Conservation (phyloP, 2,888 invertebrate species). For the Pandemis corylana region DNA sequence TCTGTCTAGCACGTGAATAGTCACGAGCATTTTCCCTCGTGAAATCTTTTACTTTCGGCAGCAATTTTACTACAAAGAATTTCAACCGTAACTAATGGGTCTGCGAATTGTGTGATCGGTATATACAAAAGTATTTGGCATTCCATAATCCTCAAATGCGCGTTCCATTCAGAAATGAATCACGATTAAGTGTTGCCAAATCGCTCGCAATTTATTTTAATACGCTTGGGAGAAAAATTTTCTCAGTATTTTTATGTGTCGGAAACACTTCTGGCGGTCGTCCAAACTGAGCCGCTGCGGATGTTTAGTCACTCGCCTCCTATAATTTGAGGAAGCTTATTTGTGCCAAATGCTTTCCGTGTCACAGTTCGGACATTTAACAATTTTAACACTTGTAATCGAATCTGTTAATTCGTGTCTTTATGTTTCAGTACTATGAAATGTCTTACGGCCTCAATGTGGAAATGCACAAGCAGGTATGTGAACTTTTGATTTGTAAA, state of each 20-base stretch:
- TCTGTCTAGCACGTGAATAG: conserved; percentile 2
- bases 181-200: conserved; percentile 85
- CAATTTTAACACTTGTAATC: conserved; percentile 63
- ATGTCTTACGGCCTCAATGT: conserved; percentile 99
- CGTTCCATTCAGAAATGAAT: conserved; percentile 79
- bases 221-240: conserved; percentile 81
- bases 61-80: conserved; percentile 13
- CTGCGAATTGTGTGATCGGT: conserved; percentile 24
- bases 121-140: conserved; percentile 64
- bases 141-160: conserved; percentile 75
- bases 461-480: conserved; percentile 99
- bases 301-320: conserved; percentile 81
- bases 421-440: conserved; percentile 97
- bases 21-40: conserved; percentile 1
- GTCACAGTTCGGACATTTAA: conserved; percentile 62
- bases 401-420: conserved; percentile 65
- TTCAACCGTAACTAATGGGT: conserved; percentile 21
- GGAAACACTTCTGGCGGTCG: conserved; percentile 80
- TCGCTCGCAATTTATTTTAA: conserved; percentile 84
- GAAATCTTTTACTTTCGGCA: conserved; percentile 4
- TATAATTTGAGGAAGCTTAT: conserved; percentile 82
- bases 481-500: conserved; percentile 54
- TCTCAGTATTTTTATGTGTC: conserved; percentile 83
- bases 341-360: conserved; percentile 77
- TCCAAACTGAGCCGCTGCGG: conserved; percentile 79